A percentile compares a stretch with the other conserved stretches of the same genome.
Conservation (phyloP, 2,113 vertebrate genomes). For the Harpagus bidentatus region DNA sequence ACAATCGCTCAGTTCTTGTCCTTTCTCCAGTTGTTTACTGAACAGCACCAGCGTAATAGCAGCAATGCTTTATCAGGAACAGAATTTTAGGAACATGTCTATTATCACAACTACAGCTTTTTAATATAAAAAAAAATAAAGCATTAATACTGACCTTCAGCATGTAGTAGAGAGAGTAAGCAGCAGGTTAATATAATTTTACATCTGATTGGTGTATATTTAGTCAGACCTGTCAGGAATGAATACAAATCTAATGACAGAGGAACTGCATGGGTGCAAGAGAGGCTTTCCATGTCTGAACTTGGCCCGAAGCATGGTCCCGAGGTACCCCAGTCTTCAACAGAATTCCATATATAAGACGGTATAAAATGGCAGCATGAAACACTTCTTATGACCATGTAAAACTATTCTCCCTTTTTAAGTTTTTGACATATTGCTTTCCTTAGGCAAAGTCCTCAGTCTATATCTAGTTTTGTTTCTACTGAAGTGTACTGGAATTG, state of each 20-base stretch:
- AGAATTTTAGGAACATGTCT: neutral
- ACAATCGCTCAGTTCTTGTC: neutral
- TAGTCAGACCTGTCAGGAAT: neutral
- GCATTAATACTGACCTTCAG: neutral
- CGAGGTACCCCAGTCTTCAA: neutral
- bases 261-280: neutral
- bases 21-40: neutral
- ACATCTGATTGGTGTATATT: neutral
- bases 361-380: neutral
- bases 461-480: neutral
- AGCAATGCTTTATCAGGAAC: neutral
- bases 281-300: neutral
- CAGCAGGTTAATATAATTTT: neutral
- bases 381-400: neutral
- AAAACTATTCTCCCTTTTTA: neutral
- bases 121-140: neutral
- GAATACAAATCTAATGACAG: neutral
- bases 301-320: neutral
- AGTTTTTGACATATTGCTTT: neutral
- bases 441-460: neutral
- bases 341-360: neutral
- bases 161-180: neutral
- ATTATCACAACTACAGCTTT: neutral
- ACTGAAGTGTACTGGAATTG: neutral
- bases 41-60: neutral